A percentile compares a stretch with the other conserved stretches of the same genome.
Conservation (phyloP, 2,888 invertebrate genomes). For the Dorcus parallelipipedus region DNA sequence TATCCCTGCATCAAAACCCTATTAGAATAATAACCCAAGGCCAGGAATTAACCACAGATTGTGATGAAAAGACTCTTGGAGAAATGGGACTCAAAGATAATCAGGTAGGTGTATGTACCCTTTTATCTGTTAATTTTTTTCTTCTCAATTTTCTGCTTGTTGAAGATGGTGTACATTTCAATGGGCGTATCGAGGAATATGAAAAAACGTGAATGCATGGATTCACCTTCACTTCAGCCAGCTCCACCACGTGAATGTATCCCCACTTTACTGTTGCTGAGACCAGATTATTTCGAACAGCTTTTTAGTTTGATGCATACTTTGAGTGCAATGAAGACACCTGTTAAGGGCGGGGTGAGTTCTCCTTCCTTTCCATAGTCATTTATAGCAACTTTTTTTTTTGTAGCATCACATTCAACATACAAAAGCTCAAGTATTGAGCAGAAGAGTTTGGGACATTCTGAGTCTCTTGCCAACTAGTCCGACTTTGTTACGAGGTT, state of each 20-base stretch:
- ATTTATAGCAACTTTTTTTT: not conserved
- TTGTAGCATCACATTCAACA: constrained; percentile 54
- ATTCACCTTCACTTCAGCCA: constrained; percentile 82
- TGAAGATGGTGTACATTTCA: constrained; percentile 83
- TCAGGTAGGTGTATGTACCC: constrained; percentile 56
- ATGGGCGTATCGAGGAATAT: constrained; percentile 67
- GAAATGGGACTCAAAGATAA: constrained; percentile 94
- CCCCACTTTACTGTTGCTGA: constrained; percentile 79
- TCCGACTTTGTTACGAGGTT: constrained; percentile 79
- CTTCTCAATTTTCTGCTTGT: constrained; percentile 2
- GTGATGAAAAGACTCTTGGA: constrained; percentile 84
- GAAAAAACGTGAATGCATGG: constrained; percentile 63
- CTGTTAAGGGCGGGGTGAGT: constrained; percentile 65
- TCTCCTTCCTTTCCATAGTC: constrained; percentile 9
- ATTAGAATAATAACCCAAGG: constrained; percentile 91
- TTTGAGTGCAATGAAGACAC: constrained; percentile 80
- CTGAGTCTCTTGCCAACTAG: constrained; percentile 88
- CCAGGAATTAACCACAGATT: constrained; percentile 88
- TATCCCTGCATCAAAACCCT: constrained; percentile 64
- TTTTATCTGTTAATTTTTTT: not conserved
- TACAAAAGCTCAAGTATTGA: constrained; percentile 84
- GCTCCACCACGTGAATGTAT: constrained; percentile 82
- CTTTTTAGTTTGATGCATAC: constrained; percentile 88
- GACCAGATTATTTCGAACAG: constrained; percentile 86
- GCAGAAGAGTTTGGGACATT: constrained; percentile 92